Percentiles rank a stretch among this genome's conserved stretches.
Conservation (phyloP, 2,797 vertebrate genomes). For the Gallinago solitaria region DNA sequence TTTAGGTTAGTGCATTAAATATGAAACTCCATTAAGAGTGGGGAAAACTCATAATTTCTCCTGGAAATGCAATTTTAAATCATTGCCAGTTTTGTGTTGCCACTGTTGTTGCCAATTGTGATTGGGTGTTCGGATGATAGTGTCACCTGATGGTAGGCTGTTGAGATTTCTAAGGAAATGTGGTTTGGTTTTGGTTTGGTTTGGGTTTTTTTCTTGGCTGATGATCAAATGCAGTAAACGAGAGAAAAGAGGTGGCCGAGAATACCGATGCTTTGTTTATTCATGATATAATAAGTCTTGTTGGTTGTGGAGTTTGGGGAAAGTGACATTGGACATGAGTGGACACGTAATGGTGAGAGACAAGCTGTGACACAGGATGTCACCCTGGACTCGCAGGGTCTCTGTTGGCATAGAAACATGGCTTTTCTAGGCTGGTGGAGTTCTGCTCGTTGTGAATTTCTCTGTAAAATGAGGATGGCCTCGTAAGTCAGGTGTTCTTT, state of each 20-base stretch:
- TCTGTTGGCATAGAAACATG: not conserved
- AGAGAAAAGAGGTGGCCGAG: not conserved
- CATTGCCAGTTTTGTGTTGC: not conserved
- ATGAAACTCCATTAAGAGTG: not conserved
- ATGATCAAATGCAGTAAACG: not conserved
- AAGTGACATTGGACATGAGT: accelerated
- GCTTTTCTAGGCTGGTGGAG: not conserved
- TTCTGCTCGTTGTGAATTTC: not conserved
- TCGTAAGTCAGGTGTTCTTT: not conserved
- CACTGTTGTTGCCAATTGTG: not conserved
- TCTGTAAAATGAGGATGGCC: too few relatives aligned
- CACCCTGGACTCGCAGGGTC: not conserved
- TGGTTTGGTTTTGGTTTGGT: not conserved
- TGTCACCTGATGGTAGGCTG: not conserved
- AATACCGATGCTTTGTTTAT: not conserved
- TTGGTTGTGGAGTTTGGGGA: not conserved
- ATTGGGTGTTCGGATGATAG: not conserved
- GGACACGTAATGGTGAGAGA: not conserved
- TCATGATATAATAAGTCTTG: not conserved
- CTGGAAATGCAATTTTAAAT: not conserved
- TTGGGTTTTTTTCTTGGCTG: not conserved
- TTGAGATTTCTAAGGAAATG: not conserved
- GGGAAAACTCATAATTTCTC: not conserved
- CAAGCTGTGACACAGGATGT: not conserved
- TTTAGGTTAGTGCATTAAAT: not conserved